These are phyloP conservation scores for Mormyrus lacerda DNA, from an alignment of 2,113 vertebrate species.

Conservation along the genomic window DNA sequence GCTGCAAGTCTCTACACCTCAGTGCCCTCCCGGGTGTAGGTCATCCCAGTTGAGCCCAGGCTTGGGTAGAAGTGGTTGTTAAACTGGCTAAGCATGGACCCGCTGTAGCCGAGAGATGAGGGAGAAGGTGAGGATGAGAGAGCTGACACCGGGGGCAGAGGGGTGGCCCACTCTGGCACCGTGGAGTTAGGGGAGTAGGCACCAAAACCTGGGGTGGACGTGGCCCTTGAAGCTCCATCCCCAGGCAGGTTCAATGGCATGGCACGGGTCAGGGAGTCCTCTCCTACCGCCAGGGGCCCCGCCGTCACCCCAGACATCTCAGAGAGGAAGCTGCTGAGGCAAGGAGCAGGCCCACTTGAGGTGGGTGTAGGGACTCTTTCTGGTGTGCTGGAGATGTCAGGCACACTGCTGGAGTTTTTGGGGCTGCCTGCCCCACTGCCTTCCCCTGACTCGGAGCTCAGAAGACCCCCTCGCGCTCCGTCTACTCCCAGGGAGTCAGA, in stretches of 20 bases:
- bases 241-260: constrained; percentile 66
- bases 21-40: constrained; percentile 83
- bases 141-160: constrained; percentile 63
- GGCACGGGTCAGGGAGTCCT: constrained; percentile 61
- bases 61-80: constrained; percentile 80
- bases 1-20: constrained; percentile 64
- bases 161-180: constrained; percentile 62
- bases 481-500: constrained; percentile 65
- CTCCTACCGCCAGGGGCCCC: constrained; percentile 51
- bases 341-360: constrained; percentile 57
- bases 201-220: constrained; percentile 69
- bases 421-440: constrained; percentile 58
- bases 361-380: constrained; percentile 71
- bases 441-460: constrained; percentile 68
- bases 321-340: constrained; percentile 83
- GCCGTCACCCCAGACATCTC: constrained; percentile 81
- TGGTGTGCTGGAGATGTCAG: constrained; percentile 62
- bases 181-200: constrained; percentile 73
- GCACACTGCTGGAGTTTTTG: constrained; percentile 50
- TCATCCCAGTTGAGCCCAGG: constrained; percentile 60
- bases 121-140: constrained; percentile 67
- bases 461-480: constrained; percentile 38
- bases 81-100: constrained; percentile 79
- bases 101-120: constrained; percentile 67
- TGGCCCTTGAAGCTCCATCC: constrained; percentile 69